Percentiles rank a stretch among this genome's conserved stretches.
Conservation (phyloP, 2,888 invertebrate species). For the Oligia strigilis region DNA sequence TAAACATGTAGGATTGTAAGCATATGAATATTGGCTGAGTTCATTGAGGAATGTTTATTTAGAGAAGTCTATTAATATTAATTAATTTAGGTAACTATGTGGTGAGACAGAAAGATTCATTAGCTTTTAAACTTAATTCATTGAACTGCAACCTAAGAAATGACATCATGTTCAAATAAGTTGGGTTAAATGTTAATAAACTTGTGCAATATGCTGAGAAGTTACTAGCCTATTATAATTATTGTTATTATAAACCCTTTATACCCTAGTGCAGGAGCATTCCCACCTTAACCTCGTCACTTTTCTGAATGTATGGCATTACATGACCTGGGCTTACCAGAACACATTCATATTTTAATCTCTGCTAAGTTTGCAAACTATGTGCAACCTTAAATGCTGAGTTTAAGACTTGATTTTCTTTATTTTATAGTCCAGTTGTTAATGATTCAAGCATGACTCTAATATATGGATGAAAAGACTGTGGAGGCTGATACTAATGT, state of each 20-base stretch:
- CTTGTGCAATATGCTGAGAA: background rate
- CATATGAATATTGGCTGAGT: slow-evolving; percentile 9
- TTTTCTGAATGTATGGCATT: background rate
- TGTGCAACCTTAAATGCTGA: background rate
- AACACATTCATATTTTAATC: slow-evolving; percentile 3
- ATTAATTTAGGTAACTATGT: background rate
- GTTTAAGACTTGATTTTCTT: background rate
- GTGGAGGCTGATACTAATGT: background rate
- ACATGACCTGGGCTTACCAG: rapidly evolving
- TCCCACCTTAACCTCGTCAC: background rate
- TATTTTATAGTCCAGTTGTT: background rate
- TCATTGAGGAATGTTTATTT: background rate
- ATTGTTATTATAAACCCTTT: background rate
- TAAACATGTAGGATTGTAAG: background rate
- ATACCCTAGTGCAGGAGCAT: background rate
- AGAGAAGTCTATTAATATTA: background rate
- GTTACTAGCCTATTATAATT: background rate
- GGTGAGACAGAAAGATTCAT: slow-evolving; percentile 7
- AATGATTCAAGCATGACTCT: slow-evolving; percentile 2
- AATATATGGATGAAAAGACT: background rate
- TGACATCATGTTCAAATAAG: slow-evolving; percentile 9
- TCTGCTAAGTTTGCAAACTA: background rate
- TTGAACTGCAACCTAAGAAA: slow-evolving; percentile 22
- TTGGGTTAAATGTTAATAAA: background rate
- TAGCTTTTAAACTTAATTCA: slow-evolving; percentile 12